Base-by-base conservation (phyloP, 2,113 vertebrate species). In the Gila orcuttii region DNA sequence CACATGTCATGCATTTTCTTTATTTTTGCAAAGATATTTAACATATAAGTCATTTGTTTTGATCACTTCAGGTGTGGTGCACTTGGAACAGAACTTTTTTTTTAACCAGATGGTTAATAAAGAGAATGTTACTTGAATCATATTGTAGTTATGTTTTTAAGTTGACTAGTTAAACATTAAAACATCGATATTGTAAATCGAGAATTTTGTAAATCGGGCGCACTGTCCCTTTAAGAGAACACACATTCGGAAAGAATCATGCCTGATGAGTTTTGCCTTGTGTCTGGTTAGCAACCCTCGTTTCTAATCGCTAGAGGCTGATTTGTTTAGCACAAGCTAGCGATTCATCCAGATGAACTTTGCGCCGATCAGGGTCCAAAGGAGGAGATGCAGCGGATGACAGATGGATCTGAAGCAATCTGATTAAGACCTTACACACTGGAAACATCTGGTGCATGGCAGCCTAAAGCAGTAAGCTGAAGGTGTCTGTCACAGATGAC, bases 401-500 rank as follows among this genome's bases (percentile, higher is more conserved):
- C 75, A 83, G 74, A 86, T 88, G 62, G 80, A 69, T 82, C 11
- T 68, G 47, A 66, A 69, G 80, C 17, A 82, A 52, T 69, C 25
- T 82, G 80, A 82, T 82, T 82, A 82, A 45, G 78, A 80, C 36
- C 6, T 64, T 64, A 9, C 36, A 12, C 28, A 50, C 42, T 69
- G 62, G 25, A 82, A 69, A 69, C 80, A 82, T 82, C 62, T 82
- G 80, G 60, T 82, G 3, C 45, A 69, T 13, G 47, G 71, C 57
- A 45, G 39, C 52, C 52, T 62, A 11, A 23, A 76, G 71, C 71
- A 76, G 42, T 5, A 7, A 71, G 69, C 82, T 64, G 42, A 87
- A 86, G 82, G 82, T 85, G 77, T 62, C 68, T 86, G 75, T 47
- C 71, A 64, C 28, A 64, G 25, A 85, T 85, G 77, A 55, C 80